phyloP scores from a whole-genome alignment of 2,797 vertebrate species.

The Anabas testudineus region DNA sequence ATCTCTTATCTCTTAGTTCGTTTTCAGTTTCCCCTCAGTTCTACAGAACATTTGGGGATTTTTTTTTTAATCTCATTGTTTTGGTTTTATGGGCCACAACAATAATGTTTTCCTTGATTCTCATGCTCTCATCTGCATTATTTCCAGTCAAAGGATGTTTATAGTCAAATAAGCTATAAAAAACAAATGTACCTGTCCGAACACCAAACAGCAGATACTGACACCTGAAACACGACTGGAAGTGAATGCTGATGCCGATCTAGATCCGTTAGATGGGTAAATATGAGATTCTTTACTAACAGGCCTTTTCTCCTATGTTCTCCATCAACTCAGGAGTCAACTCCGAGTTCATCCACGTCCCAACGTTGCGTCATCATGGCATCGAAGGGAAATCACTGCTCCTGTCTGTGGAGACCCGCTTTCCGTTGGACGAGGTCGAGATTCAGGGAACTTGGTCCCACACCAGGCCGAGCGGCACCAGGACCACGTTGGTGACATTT shows the following conservation, averaged over 20 bases:
- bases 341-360: constrained; percentile 63
- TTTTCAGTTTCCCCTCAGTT: too few relatives aligned
- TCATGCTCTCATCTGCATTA: too few relatives aligned
- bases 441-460: constrained; percentile 95
- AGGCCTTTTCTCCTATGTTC: constrained; percentile 11
- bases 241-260: too few relatives aligned
- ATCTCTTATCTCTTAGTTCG: too few relatives aligned
- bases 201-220: neutral
- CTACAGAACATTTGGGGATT: too few relatives aligned
- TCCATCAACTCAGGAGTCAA: constrained; percentile 59
- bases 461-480: constrained; percentile 70
- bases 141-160: too few relatives aligned
- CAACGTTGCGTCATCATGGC: constrained; percentile 83
- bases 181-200: neutral
- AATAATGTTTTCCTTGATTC: neutral
- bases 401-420: constrained; percentile 86
- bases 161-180: too few relatives aligned
- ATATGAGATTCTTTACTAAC: too few relatives aligned
- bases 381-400: constrained; percentile 85
- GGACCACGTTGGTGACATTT: constrained; percentile 87
- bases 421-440: constrained; percentile 81
- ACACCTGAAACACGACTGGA: neutral
- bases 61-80: too few relatives aligned
- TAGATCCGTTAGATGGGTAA: too few relatives aligned
- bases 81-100: too few relatives aligned